Evolutionary conservation across 1,140 invertebrate species (phyloP).

Genomic region (Anadara kagoshimensis): DNA sequence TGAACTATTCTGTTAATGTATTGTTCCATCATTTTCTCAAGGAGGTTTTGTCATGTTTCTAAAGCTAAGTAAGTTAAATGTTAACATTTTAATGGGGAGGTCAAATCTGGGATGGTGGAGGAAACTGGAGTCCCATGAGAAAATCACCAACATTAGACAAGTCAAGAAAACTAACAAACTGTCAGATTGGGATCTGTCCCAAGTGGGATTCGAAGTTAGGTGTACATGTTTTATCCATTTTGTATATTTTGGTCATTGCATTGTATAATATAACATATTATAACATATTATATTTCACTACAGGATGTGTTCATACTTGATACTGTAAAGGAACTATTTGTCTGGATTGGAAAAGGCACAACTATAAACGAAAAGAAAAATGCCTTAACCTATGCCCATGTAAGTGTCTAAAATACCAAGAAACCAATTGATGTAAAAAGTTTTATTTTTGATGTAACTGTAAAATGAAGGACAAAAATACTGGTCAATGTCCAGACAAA

Average conservation of each 20-base stretch:
- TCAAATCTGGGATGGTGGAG: too few species aligned
- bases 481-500: too few species aligned
- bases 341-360: conserved; percentile 86
- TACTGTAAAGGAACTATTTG: conserved; percentile 80
- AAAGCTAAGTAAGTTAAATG: background rate
- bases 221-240: too few species aligned
- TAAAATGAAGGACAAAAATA: background rate
- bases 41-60: too few species aligned
- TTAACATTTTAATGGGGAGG: background rate
- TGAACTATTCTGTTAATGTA: too few species aligned
- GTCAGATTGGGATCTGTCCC: too few species aligned
- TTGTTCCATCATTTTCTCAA: too few species aligned
- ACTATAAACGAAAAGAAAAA: conserved; percentile 75
- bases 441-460: background rate
- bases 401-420: conserved; percentile 52
- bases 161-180: too few species aligned
- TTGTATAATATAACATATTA: background rate
- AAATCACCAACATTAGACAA: too few species aligned
- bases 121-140: too few species aligned
- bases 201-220: too few species aligned
- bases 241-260: too few species aligned
- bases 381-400: conserved; percentile 70
- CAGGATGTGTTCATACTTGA: conserved; percentile 90
- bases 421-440: background rate
- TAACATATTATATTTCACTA: conserved; percentile 12